Evolutionary conservation across 2,113 vertebrate species (phyloP).

Genomic region (Alaudala cheleensis): DNA sequence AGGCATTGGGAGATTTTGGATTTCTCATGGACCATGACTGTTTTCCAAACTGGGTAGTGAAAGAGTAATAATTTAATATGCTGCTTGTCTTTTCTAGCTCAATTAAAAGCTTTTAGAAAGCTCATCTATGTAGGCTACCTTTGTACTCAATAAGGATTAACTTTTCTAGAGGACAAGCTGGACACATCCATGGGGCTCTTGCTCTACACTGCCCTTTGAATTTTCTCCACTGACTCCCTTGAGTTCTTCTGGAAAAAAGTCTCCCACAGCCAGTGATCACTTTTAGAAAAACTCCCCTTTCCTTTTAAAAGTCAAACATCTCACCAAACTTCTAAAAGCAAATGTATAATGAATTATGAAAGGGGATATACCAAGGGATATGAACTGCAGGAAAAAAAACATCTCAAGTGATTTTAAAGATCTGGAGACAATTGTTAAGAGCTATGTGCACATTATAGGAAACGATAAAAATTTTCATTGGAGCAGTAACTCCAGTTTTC

Average conservation of each 20-base stretch:
- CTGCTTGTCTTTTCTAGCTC: neutral
- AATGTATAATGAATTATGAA: neutral
- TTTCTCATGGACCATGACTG: neutral
- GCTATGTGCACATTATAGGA: neutral
- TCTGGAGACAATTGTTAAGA: neutral
- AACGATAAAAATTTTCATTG: neutral
- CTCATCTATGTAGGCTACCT: neutral
- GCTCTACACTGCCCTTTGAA: neutral
- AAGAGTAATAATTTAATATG: neutral
- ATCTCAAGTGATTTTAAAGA: slow-evolving; percentile 3
- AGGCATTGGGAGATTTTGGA: neutral
- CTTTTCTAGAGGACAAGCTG: neutral
- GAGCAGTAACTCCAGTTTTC: slow-evolving; percentile 16
- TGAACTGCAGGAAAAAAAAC: neutral
- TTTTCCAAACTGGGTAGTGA: neutral
- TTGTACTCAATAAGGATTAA: neutral
- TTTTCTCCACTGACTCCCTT: neutral
- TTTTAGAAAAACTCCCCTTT: neutral
- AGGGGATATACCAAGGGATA: neutral
- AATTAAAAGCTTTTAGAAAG: neutral
- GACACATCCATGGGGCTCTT: neutral
- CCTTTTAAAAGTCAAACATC: neutral
- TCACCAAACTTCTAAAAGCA: neutral
- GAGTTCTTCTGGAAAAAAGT: neutral
- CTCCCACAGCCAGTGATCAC: neutral